Evolutionary conservation across 2,113 vertebrate species (phyloP).

Genomic region (Cyprinodon brontotheroides): DNA sequence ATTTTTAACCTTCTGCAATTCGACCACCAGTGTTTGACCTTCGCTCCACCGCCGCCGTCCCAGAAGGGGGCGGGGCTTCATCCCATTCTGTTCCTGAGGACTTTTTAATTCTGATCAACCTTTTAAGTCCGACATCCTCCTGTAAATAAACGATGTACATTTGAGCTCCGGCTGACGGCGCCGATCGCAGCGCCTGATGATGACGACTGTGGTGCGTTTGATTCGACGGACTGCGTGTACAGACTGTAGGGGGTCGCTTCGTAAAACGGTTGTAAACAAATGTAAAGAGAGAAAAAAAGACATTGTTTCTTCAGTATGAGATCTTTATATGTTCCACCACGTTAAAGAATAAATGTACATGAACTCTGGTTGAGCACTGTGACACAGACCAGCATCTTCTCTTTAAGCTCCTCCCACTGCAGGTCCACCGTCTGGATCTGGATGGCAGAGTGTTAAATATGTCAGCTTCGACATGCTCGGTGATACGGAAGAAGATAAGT

Average conservation of each 20-base stretch:
- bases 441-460: too few relatives aligned
- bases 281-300: slow-evolving; percentile 63
- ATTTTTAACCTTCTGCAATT: slow-evolving; percentile 62
- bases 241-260: slow-evolving; percentile 77
- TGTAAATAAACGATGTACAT: slow-evolving; percentile 95
- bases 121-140: slow-evolving; percentile 8
- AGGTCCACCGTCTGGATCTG: too few relatives aligned
- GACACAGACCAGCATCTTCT: slow-evolving; percentile 80
- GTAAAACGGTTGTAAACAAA: slow-evolving; percentile 37
- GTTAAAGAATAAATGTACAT: slow-evolving; percentile 96
- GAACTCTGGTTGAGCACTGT: slow-evolving; percentile 97
- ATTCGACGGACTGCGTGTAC: slow-evolving; percentile 58
- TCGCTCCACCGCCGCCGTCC: slow-evolving; percentile 61
- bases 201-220: slow-evolving; percentile 5
- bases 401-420: not conserved
- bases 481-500: too few relatives aligned
- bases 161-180: slow-evolving; percentile 69
- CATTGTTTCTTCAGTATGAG: slow-evolving; percentile 83
- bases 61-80: slow-evolving; percentile 2
- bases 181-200: slow-evolving; percentile 27
- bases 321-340: slow-evolving; percentile 85
- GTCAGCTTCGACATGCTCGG: too few relatives aligned
- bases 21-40: slow-evolving; percentile 71
- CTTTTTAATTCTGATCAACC: slow-evolving; percentile 7
- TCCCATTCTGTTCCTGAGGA: slow-evolving; percentile 27